Percentiles rank a stretch among this genome's conserved stretches.
phyloP scores from a whole-genome alignment of 1,140 invertebrate species.

The Caerostris darwini region DNA sequence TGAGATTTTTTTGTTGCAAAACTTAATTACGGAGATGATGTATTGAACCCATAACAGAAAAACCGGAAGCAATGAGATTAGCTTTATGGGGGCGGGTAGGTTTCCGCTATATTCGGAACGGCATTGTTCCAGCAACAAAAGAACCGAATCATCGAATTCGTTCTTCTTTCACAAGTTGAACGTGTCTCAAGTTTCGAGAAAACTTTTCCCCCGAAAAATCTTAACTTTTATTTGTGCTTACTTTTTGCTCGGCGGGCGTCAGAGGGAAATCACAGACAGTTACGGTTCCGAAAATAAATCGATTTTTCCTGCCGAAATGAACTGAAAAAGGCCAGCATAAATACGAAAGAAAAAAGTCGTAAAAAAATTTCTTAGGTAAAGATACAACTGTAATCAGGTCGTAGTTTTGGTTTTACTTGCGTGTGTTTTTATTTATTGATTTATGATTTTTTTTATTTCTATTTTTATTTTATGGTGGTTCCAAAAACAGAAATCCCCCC shows the following conservation, averaged over 20 bases:
- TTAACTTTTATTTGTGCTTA: neutral
- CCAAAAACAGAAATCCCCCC: too few relatives aligned
- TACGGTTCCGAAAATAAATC: conserved; percentile 8
- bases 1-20: neutral
- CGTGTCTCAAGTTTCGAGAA: neutral
- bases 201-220: neutral
- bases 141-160: neutral
- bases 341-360: too few relatives aligned
- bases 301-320: neutral
- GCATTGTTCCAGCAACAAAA: neutral
- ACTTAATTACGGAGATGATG: neutral
- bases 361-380: too few relatives aligned
- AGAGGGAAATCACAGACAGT: neutral
- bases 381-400: too few relatives aligned
- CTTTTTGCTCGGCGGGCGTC: neutral
- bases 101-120: conserved; percentile 6
- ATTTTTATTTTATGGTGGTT: neutral
- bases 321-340: neutral
- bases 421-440: too few relatives aligned
- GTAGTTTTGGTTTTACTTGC: neutral
- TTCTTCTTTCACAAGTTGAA: neutral
- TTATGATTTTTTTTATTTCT: too few relatives aligned
- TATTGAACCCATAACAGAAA: neutral
- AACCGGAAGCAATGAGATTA: neutral
- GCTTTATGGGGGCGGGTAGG: neutral